Evolutionary conservation across 1,140 invertebrate genomes (phyloP), one percentile per base, ranked within the genome.

Genomic region (Leptinotarsa texana): DNA sequence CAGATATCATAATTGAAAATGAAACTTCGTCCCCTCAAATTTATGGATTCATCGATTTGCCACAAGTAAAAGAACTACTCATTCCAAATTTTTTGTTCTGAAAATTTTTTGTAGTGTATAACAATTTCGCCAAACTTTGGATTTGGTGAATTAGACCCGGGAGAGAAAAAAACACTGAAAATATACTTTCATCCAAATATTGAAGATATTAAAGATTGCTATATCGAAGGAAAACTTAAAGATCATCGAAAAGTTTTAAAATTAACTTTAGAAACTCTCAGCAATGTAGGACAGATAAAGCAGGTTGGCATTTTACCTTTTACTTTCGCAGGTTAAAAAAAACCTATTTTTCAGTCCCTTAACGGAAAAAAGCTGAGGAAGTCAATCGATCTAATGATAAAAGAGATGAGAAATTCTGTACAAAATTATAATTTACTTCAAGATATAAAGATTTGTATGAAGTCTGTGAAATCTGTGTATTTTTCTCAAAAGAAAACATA

Each of bases 11-110:
- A 18, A 18, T 83, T 3, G 75, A 57, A 5, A 83, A 83, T 65
- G 74, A 69, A 61, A 79, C 81, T 17, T 49, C 67, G 0, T 70
- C 76, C 0, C 70, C 71, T 11, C 82, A 83, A 69, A 49, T 78
- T 15, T 82, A 75, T 69, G 80, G 77, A 22, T 83, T 83, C 61
- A 21, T 80, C 13, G 75, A 81, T 72, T 73, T 83, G 61, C 82
- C 82, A n/a, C 33, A 74, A 69, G 81, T 82, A 77, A 57, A 61
- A 57, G 0, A 70, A 48, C 17, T 27, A 15, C 5, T 69, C 13
- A 65, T 65, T 24, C 42, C 13, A 33, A 69, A 69, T 11, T 17
- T 69, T 13, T 17, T 27, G 6, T 42, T 47, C 8, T 18, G 33
- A 69, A 4, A 33, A 15, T 3, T 13, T 33, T 57, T 75, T 74